Evolutionary conservation across 2,797 vertebrate genomes (phyloP).

Genomic region (Poecilia velifera): DNA sequence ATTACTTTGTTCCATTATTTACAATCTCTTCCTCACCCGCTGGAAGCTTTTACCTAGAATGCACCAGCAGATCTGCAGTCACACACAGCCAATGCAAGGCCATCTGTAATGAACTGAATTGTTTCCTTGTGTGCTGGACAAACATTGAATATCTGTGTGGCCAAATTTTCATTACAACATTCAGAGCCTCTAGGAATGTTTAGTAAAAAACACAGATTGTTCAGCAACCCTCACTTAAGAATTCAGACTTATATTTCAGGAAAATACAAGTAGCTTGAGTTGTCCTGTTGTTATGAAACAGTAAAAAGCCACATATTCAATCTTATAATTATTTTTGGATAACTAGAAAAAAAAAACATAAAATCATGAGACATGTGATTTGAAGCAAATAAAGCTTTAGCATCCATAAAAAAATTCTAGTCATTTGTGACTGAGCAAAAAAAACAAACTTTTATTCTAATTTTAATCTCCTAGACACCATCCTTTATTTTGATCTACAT

Average conservation of each 20-base stretch:
- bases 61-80: constrained; percentile 56
- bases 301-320: background rate
- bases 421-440: background rate
- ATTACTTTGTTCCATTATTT: constrained; percentile 85
- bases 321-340: background rate
- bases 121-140: constrained; percentile 66
- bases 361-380: background rate
- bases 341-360: background rate
- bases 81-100: constrained; percentile 63
- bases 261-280: background rate
- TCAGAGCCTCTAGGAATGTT: background rate
- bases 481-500: background rate
- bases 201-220: background rate
- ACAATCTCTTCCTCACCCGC: constrained; percentile 63
- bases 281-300: background rate
- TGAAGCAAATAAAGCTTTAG: background rate
- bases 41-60: constrained; percentile 76
- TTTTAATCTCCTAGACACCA: background rate
- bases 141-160: constrained; percentile 40
- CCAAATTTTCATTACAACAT: constrained; percentile 33
- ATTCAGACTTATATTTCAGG: background rate
- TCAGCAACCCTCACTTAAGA: background rate
- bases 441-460: background rate
- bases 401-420: background rate
- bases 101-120: constrained; percentile 73